phyloP scores from a whole-genome alignment of 2,113 vertebrate genomes.

The Peromyscus californicus region DNA sequence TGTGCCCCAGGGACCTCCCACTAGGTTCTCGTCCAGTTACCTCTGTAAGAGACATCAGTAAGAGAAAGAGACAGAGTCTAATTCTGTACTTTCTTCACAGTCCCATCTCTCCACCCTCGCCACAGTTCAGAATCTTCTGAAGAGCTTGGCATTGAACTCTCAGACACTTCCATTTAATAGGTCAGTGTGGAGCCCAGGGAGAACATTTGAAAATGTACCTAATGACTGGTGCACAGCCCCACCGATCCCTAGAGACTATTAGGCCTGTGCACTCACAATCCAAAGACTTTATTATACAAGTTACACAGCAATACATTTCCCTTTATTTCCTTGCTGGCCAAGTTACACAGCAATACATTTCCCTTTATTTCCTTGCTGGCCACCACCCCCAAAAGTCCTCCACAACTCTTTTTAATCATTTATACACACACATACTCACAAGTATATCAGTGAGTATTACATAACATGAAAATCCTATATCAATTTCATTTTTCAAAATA shows the following conservation, averaged over 20 bases:
- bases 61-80: not conserved
- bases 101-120: not conserved
- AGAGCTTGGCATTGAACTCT: not conserved
- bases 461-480: not conserved
- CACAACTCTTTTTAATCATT: not conserved
- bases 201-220: not conserved
- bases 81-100: not conserved
- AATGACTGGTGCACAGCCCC: not conserved
- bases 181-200: not conserved
- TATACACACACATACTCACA: not conserved
- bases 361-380: not conserved
- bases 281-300: not conserved
- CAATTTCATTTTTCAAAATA: slow-evolving; percentile 39
- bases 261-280: not conserved
- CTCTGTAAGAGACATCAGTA: not conserved
- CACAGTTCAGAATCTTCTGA: not conserved
- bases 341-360: slow-evolving; percentile 19
- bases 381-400: not conserved
- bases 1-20: not conserved
- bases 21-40: not conserved
- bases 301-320: slow-evolving; percentile 13
- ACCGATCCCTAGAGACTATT: not conserved
- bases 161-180: not conserved
- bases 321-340: not conserved
- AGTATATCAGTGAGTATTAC: not conserved